Evolutionary conservation across 2,888 invertebrate genomes (phyloP).

Genomic region (Patella pellucida): DNA sequence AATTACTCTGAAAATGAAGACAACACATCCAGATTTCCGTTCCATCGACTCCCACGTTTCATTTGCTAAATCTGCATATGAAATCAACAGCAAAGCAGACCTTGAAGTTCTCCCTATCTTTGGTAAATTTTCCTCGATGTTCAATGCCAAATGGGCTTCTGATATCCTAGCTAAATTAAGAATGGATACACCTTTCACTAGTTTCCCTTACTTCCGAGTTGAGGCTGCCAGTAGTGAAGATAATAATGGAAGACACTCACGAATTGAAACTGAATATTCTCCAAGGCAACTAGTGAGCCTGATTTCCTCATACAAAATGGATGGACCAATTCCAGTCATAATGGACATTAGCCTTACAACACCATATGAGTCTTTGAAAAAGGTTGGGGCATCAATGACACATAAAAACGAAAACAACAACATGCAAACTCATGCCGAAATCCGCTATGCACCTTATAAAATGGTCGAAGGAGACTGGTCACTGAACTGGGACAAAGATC

Average conservation of each 20-base stretch:
- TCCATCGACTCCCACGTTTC: slow-evolving; percentile 28
- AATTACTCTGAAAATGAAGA: slow-evolving; percentile 26
- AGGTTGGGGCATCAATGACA: slow-evolving; percentile 34
- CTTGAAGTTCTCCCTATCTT: slow-evolving; percentile 39
- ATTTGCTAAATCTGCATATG: slow-evolving; percentile 12
- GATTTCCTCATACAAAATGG: slow-evolving; percentile 28
- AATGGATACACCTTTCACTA: slow-evolving; percentile 41
- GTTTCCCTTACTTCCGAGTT: slow-evolving; percentile 38
- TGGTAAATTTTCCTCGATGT: slow-evolving; percentile 31
- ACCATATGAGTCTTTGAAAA: slow-evolving; percentile 45
- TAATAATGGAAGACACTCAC: slow-evolving; percentile 23
- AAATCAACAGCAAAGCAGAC: slow-evolving; percentile 34
- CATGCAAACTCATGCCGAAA: slow-evolving; percentile 28
- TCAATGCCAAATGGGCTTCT: slow-evolving; percentile 27
- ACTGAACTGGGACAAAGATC: slow-evolving; percentile 30
- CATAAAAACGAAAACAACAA: slow-evolving; percentile 25
- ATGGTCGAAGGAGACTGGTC: slow-evolving; percentile 38
- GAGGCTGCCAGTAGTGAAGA: slow-evolving; percentile 28
- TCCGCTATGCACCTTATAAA: slow-evolving; percentile 26
- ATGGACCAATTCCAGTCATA: slow-evolving; percentile 22
- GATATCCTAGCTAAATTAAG: slow-evolving; percentile 36
- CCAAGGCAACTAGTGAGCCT: slow-evolving; percentile 31
- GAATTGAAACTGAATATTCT: slow-evolving; percentile 30
- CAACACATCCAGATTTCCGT: slow-evolving; percentile 25
- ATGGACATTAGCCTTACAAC: slow-evolving; percentile 41